Base-by-base conservation (phyloP, 1,140 invertebrate species). In the Platyscapa corneri region DNA sequence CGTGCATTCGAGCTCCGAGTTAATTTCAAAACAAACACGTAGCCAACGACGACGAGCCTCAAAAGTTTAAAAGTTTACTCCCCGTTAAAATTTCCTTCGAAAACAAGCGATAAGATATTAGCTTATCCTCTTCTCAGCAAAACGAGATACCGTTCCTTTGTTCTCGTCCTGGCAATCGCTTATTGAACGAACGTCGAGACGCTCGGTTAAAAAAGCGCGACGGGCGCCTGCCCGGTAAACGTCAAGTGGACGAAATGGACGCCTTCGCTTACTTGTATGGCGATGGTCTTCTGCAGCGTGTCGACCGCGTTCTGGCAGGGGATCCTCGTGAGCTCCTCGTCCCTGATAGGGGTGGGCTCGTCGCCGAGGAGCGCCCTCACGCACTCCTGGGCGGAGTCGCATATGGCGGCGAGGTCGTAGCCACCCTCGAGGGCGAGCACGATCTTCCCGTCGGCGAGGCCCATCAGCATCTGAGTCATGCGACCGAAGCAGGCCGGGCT, bases 331-430 rank as follows among this genome's bases (percentile, higher is more conserved):
- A 98, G 92, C 93, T 99, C 98, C 88, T 95, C 94, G 60, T 97
- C 95, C n/a, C 95, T 92, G 23, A 98, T 95, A 32, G 96, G 95
- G 16, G 96, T 94, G 0, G 96, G 94, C 78, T 97, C 95, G 90
- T 98, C 97, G n/a, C 97, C 97, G 32, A 99, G 95, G 53, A 99
- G 93, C 18, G 98, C 98, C 84, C 96, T 94, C 3, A 99, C 97
- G 94, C 98, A 99, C 91, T 98, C 98, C 93, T 99, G 97, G n/a
- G 98, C 97, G 83, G 98, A 97, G 94, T 99, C 99, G 94, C 98
- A 99, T 89, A 99, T 98, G 30, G 98, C 96, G 20, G 98, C 95
- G 86, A 99, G 93, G 92, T 99, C 98, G 92, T 99, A 99, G 84
- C 98, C 98, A 80, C 98, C 98, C 93, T 99, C 98, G n/a, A 99